Evolutionary conservation across 2,113 vertebrate genomes (phyloP).

Genomic region (Mesembrinibis cayennensis): DNA sequence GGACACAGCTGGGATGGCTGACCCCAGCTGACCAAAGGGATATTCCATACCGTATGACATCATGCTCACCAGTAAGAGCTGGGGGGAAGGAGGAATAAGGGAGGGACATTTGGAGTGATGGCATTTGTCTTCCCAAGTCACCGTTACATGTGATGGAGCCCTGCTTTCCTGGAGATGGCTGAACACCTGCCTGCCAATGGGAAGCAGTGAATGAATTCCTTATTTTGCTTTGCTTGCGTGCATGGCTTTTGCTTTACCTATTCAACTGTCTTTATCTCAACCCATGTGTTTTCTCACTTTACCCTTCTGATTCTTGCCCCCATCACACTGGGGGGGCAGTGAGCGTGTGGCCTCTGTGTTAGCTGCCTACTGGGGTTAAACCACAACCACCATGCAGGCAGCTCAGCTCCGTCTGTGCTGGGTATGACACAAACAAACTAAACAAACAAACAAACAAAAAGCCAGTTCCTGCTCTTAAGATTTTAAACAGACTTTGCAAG

Average conservation of each 20-base stretch:
- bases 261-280: background rate
- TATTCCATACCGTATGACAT: accelerated
- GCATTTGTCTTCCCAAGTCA: background rate
- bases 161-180: background rate
- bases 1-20: background rate
- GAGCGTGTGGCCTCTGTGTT: accelerated
- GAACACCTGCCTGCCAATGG: background rate
- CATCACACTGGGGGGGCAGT: accelerated
- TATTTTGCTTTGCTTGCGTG: background rate
- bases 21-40: background rate
- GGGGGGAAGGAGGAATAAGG: background rate
- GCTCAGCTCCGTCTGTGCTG: background rate
- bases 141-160: accelerated
- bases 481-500: background rate
- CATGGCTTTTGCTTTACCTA: background rate
- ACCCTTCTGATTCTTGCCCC: background rate
- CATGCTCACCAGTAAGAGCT: background rate
- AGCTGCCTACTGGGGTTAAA: background rate
- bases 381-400: background rate
- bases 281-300: background rate
- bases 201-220: background rate
- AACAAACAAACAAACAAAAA: too few species aligned
- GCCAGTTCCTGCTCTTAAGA: background rate
- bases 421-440: background rate
- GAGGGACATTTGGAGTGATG: background rate